phyloP scores from a whole-genome alignment of 2,113 vertebrate species.

The Zapus hudsonius region DNA sequence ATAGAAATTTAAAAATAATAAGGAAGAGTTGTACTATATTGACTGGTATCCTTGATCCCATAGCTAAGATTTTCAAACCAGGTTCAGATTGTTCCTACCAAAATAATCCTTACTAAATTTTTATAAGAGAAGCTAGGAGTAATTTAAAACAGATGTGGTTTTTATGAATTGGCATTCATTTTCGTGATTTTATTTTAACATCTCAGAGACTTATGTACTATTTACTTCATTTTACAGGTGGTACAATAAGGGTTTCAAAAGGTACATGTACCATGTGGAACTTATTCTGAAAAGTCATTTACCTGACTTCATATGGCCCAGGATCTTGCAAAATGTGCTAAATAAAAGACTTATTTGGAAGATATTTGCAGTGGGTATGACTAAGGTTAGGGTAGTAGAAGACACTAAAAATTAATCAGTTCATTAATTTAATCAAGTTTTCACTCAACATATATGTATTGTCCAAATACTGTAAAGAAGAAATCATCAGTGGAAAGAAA shows the following conservation, averaged over 20 bases:
- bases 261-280: background rate
- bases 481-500: background rate
- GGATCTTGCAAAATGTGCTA: background rate
- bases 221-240: background rate
- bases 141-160: too few relatives aligned
- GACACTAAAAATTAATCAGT: background rate
- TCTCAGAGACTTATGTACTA: background rate
- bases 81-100: background rate
- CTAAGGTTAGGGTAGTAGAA: background rate
- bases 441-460: background rate
- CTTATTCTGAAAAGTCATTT: too few relatives aligned
- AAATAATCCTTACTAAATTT: background rate
- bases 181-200: background rate
- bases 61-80: background rate
- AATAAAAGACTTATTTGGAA: background rate
- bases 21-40: background rate
- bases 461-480: background rate
- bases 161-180: background rate
- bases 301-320: background rate
- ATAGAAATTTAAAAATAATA: background rate
- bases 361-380: background rate
- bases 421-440: too few relatives aligned
- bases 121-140: background rate
- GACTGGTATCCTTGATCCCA: background rate
- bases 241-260: background rate